Base-by-base conservation (phyloP, 2,113 vertebrate genomes). In the Cottus gobio region DNA sequence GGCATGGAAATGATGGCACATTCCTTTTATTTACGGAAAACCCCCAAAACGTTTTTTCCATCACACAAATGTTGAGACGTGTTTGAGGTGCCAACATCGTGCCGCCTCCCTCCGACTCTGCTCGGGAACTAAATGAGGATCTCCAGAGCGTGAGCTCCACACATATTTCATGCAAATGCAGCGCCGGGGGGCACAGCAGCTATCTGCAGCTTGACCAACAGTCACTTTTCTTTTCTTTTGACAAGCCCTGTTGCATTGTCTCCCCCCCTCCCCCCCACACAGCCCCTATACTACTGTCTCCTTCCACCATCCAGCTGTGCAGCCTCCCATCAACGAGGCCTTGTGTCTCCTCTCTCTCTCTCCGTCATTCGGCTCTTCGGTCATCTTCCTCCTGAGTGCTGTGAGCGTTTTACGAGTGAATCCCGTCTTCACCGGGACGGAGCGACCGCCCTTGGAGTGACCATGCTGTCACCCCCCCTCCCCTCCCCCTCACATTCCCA, bases 191-290 rank as follows among this genome's bases (percentile, higher is more conserved):
- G 39, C 12, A 37, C 39, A 42, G 36, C 3, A 77, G 78, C 80
- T 87, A 86, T 88, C 85, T 84, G 81, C 86, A 83, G 89, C 83
- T 79, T 50, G 75, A 77, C 82, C 75, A 56, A 66, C 90, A 82
- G 81, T 94, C 93, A 91, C 93, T 93, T 85, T 46, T 42, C 77
- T 36, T 70, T 82, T n/a, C n/a, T n/a, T 85, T 85, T 91, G 91
- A 93, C 91, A 92, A 90, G 85, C 50, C 72, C 50, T 12, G 66
- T 71, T 75, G 67, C 86, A 87, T 90, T 92, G 92, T 93, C 83
- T 82, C 78, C 88, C 62, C 12, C 56, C 54, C 18, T 28, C 64
- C 9, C 31, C 64, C 56, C 26, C 48, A 42, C 5, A 61, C 50
- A 18, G n/a, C 37, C 63, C 12, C 26, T 63, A 48, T 22, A 42